phyloP scores from a whole-genome alignment of 2,888 invertebrate genomes.

The Ptychoptera albimana region DNA sequence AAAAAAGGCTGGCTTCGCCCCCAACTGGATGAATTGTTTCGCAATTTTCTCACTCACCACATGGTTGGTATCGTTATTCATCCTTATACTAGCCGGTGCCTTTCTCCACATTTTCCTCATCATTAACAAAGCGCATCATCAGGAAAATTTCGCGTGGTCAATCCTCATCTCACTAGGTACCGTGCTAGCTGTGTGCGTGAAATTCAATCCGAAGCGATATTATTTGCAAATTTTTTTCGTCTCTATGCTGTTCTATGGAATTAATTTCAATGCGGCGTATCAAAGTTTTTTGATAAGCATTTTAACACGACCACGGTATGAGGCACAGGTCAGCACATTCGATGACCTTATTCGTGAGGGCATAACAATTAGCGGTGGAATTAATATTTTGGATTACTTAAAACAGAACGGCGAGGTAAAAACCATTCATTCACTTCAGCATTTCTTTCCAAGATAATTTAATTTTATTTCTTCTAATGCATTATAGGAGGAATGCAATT shows the following conservation, averaged over 20 bases:
- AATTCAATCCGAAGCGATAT: too few relatives aligned
- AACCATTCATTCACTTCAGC: not conserved
- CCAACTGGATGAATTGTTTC: conserved; percentile 23
- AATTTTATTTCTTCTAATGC: too few relatives aligned
- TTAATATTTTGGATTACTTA: conserved; percentile 22
- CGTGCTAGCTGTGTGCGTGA: too few relatives aligned
- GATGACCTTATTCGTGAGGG: conserved; percentile 18
- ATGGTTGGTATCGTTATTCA: conserved; percentile 12
- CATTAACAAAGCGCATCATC: too few relatives aligned
- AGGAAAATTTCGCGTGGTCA: too few relatives aligned
- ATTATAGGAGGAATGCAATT: not conserved
- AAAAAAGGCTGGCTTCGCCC: conserved; percentile 19
- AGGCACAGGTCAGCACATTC: conserved; percentile 20
- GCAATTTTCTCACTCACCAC: conserved; percentile 6
- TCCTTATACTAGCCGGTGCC: too few relatives aligned
- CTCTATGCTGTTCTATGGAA: conserved; percentile 10
- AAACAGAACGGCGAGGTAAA: conserved; percentile 22
- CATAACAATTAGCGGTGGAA: conserved; percentile 23
- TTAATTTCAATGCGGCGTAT: conserved; percentile 24
- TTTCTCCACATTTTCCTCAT: too few relatives aligned
- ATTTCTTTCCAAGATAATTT: not conserved
- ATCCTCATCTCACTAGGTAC: too few relatives aligned
- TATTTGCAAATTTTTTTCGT: conserved; percentile 7
- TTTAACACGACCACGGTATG: conserved; percentile 21
- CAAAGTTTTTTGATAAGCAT: conserved; percentile 26